Evolutionary conservation across 2,888 invertebrate species (phyloP).

Genomic region (Andrena bicolor): DNA sequence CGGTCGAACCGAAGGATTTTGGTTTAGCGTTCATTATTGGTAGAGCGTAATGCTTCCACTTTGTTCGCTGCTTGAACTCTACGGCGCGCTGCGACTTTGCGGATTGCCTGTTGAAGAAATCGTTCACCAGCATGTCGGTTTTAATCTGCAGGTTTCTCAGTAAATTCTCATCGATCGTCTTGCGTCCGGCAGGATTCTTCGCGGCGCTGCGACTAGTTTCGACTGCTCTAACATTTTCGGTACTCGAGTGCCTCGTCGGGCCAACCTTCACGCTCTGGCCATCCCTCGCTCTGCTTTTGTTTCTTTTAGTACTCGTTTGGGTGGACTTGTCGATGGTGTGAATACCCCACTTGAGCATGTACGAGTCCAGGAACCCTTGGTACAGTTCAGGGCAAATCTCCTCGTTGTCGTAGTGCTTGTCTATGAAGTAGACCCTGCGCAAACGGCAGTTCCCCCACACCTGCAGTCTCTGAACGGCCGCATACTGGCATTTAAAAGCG

Average conservation of each 20-base stretch:
- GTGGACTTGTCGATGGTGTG: conserved; percentile 72
- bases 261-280: background rate
- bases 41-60: conserved; percentile 67
- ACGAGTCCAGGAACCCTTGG: conserved; percentile 77
- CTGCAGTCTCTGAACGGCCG: conserved; percentile 94
- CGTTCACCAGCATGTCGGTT: conserved; percentile 68
- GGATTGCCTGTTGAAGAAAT: conserved; percentile 67
- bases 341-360: conserved; percentile 81
- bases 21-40: conserved; percentile 23
- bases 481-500: conserved; percentile 96
- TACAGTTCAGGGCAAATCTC: conserved; percentile 76
- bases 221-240: background rate
- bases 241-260: background rate
- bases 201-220: background rate
- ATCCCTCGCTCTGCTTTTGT: conserved; percentile 28
- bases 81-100: conserved; percentile 28
- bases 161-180: conserved; percentile 33
- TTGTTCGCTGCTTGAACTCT: conserved; percentile 64
- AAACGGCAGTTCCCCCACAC: conserved; percentile 98
- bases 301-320: conserved; percentile 70
- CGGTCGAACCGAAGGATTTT: background rate
- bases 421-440: conserved; percentile 93
- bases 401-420: conserved; percentile 83
- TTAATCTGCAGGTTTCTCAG: conserved; percentile 64
- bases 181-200: background rate